Evolutionary conservation across 2,113 vertebrate species (phyloP), one percentile per base, ranked within the genome.

Genomic region (Cyanocitta stelleri): DNA sequence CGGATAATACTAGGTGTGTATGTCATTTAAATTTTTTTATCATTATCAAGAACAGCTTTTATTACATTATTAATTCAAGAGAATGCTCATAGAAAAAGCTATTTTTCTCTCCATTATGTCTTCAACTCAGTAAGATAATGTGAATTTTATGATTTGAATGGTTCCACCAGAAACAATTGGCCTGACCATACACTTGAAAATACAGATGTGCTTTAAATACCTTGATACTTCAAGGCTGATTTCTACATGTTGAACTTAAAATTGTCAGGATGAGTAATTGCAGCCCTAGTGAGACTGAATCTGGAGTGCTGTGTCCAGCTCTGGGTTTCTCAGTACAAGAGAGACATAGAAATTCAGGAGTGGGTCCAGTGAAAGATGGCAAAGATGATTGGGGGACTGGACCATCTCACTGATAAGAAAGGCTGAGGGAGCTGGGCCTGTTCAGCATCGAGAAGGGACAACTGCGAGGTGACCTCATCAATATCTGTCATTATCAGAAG

Each of bases 291-390:
- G 61, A 59, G 54, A 33, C 44, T 16, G 12, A 27, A 59, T 52
- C 32, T 67, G 24, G 13, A 59, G 16, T 52, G 15, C 32, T 51
- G 18, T 52, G 52, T 44, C 19, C 13, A 20, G 19, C 51, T 66
- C 37, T 58, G 68, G 16, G 10, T 16, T 58, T 18, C 37, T 59
- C 12, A 44, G 37, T 3, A 29, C 37, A 9, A 66, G 12, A 39
- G 27, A 52, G 37, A 52, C 37, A 5, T 10, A 37, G 29, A 66
- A 7, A 10, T 37, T 5, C 8, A 51, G 18, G 18, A 37, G 44
- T 0, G 0, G 7, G 9, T 58, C 32, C 6, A 4, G 33, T 33
- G 27, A 51, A 72, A 9, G 17, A 4, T 35, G 35, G 43, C n/a
- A 41, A 35, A 63, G 49, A 32, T 26, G 4, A 26, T 9, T 41